Percentiles rank a stretch among this genome's conserved stretches.
These are phyloP conservation scores for Brachyistius frenatus DNA, from an alignment of 2,113 vertebrate species.

Conservation along the genomic window DNA sequence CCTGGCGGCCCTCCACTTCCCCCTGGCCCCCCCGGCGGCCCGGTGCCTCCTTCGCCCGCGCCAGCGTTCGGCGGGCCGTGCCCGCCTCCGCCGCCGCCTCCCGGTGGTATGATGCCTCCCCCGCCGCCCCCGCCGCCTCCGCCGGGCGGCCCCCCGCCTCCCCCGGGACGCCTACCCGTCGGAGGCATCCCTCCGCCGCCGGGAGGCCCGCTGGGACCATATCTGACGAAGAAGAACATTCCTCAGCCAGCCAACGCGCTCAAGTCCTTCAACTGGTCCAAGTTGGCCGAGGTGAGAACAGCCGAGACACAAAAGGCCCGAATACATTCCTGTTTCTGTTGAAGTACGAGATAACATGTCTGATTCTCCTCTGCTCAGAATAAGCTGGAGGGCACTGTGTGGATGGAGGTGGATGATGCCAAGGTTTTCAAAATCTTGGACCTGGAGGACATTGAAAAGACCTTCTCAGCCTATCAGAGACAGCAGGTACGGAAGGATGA, in stretches of 20 bases:
- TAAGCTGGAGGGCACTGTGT: slow-evolving; percentile 95
- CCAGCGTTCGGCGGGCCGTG: slow-evolving; percentile 52
- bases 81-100: slow-evolving; percentile 85
- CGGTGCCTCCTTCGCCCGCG: slow-evolving; percentile 75
- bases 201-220: slow-evolving; percentile 88
- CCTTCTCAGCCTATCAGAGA: slow-evolving; percentile 98
- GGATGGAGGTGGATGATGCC: slow-evolving; percentile 92
- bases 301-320: too few species aligned
- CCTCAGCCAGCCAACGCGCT: slow-evolving; percentile 94
- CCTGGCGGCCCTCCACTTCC: slow-evolving; percentile 87
- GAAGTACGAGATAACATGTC: not conserved
- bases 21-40: slow-evolving; percentile 89
- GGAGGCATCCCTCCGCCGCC: slow-evolving; percentile 89
- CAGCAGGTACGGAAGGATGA: slow-evolving; percentile 90
- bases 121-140: slow-evolving; percentile 89
- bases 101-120: slow-evolving; percentile 79
- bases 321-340: not conserved
- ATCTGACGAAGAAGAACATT: slow-evolving; percentile 93
- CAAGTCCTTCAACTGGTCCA: slow-evolving; percentile 99
- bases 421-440: slow-evolving; percentile 96
- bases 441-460: slow-evolving; percentile 95
- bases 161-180: slow-evolving; percentile 86
- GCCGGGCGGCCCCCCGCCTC: slow-evolving; percentile 90
- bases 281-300: slow-evolving; percentile 93
- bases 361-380: slow-evolving; percentile 83